Evolutionary conservation across 2,888 invertebrate species (phyloP).

Genomic region (Matsumyia berberina): DNA sequence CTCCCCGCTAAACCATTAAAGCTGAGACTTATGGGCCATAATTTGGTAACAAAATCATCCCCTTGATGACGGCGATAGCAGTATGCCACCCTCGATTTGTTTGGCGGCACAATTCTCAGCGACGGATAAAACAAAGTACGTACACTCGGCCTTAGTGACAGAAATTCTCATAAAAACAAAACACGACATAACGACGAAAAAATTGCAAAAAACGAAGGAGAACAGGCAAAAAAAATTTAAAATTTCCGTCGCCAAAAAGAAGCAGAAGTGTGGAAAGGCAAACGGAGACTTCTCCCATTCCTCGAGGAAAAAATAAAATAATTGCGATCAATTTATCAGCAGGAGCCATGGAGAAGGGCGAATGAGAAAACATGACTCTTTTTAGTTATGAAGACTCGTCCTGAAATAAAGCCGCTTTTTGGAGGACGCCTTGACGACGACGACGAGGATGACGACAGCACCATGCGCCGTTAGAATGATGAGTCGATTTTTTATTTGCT

Average conservation of each 20-base stretch:
- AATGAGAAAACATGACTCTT: conserved; percentile 19
- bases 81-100: conserved; percentile 7
- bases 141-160: conserved; percentile 13
- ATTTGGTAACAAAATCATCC: conserved; percentile 35
- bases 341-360: conserved; percentile 10
- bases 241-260: conserved; percentile 5
- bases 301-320: conserved; percentile 15
- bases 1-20: conserved; percentile 26
- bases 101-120: conserved; percentile 12
- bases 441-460: conserved; percentile 23
- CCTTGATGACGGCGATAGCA: conserved; percentile 5
- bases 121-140: not conserved
- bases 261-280: conserved; percentile 17
- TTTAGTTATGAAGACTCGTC: conserved; percentile 32
- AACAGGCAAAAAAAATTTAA: conserved; percentile 9
- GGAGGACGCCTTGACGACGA: conserved; percentile 14
- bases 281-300: conserved; percentile 33
- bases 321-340: conserved; percentile 53
- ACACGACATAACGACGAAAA: conserved; percentile 29
- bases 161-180: conserved; percentile 40
- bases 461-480: conserved; percentile 37
- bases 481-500: conserved; percentile 41
- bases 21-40: conserved; percentile 26
- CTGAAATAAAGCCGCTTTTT: conserved; percentile 21
- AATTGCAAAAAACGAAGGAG: not conserved